Conservation (phyloP, 2,888 invertebrate species). For the Calliphora vomitoria region DNA sequence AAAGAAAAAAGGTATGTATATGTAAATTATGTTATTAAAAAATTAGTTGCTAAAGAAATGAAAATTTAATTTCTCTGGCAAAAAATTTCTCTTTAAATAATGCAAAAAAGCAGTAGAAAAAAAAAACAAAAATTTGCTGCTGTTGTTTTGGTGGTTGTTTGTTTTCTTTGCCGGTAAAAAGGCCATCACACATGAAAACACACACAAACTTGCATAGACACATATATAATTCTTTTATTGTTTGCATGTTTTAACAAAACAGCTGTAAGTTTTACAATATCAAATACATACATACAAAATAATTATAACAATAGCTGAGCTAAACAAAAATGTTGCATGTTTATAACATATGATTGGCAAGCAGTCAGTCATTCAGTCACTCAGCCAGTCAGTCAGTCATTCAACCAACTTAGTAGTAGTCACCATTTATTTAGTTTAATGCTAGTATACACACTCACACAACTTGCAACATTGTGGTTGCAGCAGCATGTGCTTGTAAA, state of each 20-base stretch:
- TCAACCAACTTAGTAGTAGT: slow-evolving; percentile 17
- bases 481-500: slow-evolving; percentile 33
- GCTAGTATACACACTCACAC: not conserved
- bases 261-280: slow-evolving; percentile 65
- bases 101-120: slow-evolving; percentile 11
- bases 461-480: slow-evolving; percentile 49
- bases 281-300: slow-evolving; percentile 49
- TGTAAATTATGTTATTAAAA: slow-evolving; percentile 5
- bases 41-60: not conserved
- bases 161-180: slow-evolving; percentile 58
- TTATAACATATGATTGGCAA: slow-evolving; percentile 68
- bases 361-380: slow-evolving; percentile 34
- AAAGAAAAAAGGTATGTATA: not conserved
- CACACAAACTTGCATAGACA: not conserved
- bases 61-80: slow-evolving; percentile 14
- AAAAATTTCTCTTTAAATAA: slow-evolving; percentile 56
- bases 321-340: slow-evolving; percentile 61
- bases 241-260: slow-evolving; percentile 63
- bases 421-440: slow-evolving; percentile 41
- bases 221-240: slow-evolving; percentile 33
- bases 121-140: slow-evolving; percentile 15
- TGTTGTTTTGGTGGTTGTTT: not conserved
- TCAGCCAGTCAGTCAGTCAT: slow-evolving; percentile 3
- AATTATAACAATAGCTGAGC: slow-evolving; percentile 21
- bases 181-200: slow-evolving; percentile 43